A percentile compares a stretch with the other conserved stretches of the same genome.
Conservation (phyloP, 1,140 invertebrate species). For the Drosophila fuyamai region DNA sequence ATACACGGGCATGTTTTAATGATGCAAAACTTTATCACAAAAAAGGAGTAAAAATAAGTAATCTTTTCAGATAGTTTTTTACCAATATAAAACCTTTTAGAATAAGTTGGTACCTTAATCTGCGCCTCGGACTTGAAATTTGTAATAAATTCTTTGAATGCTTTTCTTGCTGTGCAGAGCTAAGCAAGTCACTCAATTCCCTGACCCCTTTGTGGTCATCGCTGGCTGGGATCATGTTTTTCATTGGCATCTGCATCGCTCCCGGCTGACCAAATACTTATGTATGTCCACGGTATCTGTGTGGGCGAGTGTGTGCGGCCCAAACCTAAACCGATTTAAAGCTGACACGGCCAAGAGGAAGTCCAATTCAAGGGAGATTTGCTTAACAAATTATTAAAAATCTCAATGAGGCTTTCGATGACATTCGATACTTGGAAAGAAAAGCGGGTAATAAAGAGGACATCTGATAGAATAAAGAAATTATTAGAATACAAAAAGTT, state of each 20-base stretch:
- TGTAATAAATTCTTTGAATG: background rate
- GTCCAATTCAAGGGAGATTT: constrained; percentile 6
- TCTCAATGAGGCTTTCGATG: constrained; percentile 5
- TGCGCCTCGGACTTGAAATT: too few species aligned
- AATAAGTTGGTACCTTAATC: too few species aligned
- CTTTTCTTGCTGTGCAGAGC: constrained; percentile 7
- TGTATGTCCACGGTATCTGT: constrained; percentile 19
- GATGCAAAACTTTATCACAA: too few species aligned
- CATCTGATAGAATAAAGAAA: background rate
- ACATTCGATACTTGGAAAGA: constrained; percentile 14
- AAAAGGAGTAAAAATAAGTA: too few species aligned
- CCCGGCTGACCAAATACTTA: constrained; percentile 8
- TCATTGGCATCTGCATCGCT: constrained; percentile 32
- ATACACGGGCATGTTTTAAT: background rate
- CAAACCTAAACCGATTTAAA: constrained; percentile 32
- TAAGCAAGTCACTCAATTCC: constrained; percentile 6
- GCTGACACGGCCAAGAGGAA: constrained; percentile 16
- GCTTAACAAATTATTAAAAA: constrained; percentile 24
- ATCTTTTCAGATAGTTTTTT: too few species aligned
- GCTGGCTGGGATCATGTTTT: constrained; percentile 25
- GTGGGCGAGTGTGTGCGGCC: constrained; percentile 28
- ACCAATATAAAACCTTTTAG: too few species aligned
- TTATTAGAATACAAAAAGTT: background rate
- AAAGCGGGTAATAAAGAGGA: background rate
- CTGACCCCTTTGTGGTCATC: constrained; percentile 26